Evolutionary conservation across 2,797 vertebrate species (phyloP).

Genomic region (Orestias chungarensis): DNA sequence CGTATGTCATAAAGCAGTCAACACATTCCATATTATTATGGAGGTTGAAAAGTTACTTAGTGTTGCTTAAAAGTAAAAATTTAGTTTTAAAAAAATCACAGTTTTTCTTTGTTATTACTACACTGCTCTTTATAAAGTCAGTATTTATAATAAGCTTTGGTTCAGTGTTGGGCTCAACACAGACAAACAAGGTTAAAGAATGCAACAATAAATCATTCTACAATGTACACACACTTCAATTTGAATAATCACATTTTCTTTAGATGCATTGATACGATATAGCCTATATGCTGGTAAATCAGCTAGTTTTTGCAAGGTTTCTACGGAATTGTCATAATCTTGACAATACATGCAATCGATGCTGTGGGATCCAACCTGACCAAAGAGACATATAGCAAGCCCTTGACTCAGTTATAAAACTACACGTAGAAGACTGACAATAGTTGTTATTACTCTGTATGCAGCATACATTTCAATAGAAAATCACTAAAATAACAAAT

Average conservation of each 20-base stretch:
- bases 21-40: too few relatives aligned
- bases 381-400: neutral
- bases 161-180: slow-evolving; percentile 28
- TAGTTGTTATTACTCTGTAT: neutral
- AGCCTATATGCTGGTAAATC: neutral
- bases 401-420: neutral
- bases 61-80: too few relatives aligned
- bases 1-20: too few relatives aligned
- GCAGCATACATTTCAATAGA: neutral
- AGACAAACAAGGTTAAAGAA: slow-evolving; percentile 52
- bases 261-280: slow-evolving; percentile 43
- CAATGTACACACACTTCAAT: slow-evolving; percentile 47
- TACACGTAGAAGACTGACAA: neutral
- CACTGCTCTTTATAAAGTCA: slow-evolving; percentile 32
- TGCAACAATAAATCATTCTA: slow-evolving; percentile 38
- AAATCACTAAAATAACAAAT: neutral
- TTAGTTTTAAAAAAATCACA: too few relatives aligned
- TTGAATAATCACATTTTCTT: slow-evolving; percentile 41
- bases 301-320: neutral
- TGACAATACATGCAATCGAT: neutral
- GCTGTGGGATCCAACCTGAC: neutral
- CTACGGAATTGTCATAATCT: neutral
- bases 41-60: too few relatives aligned
- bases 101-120: slow-evolving; percentile 21
- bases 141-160: slow-evolving; percentile 48